These are phyloP conservation scores for Cephalopterus ornatus DNA, from an alignment of 2,113 vertebrate genomes.

Conservation along the genomic window DNA sequence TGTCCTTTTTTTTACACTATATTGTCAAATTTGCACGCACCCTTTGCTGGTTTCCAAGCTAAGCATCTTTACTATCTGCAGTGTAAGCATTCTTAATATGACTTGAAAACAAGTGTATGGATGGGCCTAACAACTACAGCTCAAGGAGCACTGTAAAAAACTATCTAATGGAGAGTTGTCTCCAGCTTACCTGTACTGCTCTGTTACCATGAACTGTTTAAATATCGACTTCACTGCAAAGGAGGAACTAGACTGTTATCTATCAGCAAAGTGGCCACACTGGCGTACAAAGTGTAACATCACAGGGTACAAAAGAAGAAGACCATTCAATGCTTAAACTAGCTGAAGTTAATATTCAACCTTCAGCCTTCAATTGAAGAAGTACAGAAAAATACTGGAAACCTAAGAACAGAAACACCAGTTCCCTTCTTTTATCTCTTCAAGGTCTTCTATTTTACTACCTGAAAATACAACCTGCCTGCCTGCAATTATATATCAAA, in stretches of 20 bases:
- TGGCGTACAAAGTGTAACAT: not conserved
- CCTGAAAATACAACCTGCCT: slow-evolving; percentile 38
- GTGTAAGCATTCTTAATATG: not conserved
- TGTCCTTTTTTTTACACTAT: not conserved
- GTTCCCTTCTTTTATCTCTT: not conserved
- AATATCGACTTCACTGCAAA: not conserved
- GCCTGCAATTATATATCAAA: slow-evolving; percentile 51
- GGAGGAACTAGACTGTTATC: not conserved
- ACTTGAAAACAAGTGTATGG: not conserved
- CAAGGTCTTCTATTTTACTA: not conserved
- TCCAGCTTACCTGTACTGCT: not conserved
- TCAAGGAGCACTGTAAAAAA: not conserved
- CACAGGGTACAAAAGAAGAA: not conserved
- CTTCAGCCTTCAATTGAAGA: not conserved
- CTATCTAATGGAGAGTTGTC: not conserved
- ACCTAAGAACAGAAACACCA: not conserved
- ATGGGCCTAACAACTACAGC: not conserved
- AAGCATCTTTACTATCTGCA: not conserved
- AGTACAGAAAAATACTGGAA: not conserved
- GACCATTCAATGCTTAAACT: not conserved
- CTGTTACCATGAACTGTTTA: not conserved
- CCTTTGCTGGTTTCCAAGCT: not conserved
- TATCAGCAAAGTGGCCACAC: not conserved
- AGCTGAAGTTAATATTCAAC: not conserved
- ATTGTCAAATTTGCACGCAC: not conserved